Conservation (phyloP, 2,797 vertebrate genomes). For the Parauchenoglanis ngamensis region DNA sequence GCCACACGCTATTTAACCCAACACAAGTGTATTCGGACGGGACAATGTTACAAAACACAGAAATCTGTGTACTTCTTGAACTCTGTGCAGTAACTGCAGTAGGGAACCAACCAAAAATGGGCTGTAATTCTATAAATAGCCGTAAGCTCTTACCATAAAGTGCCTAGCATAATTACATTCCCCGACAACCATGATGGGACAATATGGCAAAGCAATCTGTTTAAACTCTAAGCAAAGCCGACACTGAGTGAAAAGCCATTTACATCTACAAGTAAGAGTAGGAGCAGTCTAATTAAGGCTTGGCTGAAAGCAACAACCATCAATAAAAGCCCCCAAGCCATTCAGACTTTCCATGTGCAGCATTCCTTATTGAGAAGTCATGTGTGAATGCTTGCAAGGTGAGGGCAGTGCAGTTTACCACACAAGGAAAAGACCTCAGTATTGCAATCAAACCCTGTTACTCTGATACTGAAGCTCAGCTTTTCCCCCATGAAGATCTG, state of each 20-base stretch:
- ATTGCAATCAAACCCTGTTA: not conserved
- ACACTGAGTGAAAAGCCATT: conserved; percentile 14
- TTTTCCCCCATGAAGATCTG: not conserved
- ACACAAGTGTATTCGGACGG: not conserved
- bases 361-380: conserved; percentile 40
- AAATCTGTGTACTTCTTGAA: not conserved
- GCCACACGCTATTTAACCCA: not conserved
- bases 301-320: conserved; percentile 30
- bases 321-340: conserved; percentile 33
- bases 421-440: conserved; percentile 2
- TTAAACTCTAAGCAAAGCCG: not conserved
- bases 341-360: conserved; percentile 38
- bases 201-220: conserved; percentile 24
- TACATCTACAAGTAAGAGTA: not conserved
- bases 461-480: not conserved
- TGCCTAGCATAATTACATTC: conserved; percentile 30
- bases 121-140: conserved; percentile 23
- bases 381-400: conserved; percentile 35
- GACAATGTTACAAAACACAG: too few relatives aligned
- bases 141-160: not conserved
- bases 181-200: not conserved
- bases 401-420: conserved; percentile 4
- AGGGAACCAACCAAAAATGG: conserved; percentile 20
- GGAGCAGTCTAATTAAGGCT: conserved; percentile 20
- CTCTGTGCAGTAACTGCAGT: not conserved